Conservation (phyloP, 2,888 invertebrate genomes). For the Acronicta alni region DNA sequence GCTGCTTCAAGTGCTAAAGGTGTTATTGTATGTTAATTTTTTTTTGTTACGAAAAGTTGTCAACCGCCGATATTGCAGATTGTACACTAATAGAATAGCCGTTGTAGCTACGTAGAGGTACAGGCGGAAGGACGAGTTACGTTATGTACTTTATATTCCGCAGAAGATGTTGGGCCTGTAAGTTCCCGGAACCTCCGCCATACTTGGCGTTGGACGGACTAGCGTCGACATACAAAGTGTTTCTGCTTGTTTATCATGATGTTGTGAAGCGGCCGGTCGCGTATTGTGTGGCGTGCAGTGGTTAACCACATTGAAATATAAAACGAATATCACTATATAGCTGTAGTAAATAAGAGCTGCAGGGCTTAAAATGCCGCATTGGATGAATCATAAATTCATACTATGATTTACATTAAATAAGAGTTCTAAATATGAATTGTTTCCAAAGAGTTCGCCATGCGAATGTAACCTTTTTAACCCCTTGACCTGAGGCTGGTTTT, state of each 20-base stretch:
- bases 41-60: no score
- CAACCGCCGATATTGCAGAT: no score
- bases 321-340: slow-evolving; percentile 2
- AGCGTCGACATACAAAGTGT: slow-evolving; percentile 63
- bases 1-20: no score
- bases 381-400: no score
- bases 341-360: neutral
- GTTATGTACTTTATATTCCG: slow-evolving; percentile 79
- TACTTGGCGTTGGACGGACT: slow-evolving; percentile 62
- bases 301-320: slow-evolving; percentile 20
- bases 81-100: slow-evolving; percentile 19
- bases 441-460: no score
- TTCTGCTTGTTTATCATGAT: slow-evolving; percentile 55
- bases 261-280: slow-evolving; percentile 33
- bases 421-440: no score
- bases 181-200: slow-evolving; percentile 78
- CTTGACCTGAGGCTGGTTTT: no score
- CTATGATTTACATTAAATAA: no score
- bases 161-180: slow-evolving; percentile 64
- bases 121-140: slow-evolving; percentile 74
- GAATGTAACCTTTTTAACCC: no score
- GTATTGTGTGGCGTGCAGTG: slow-evolving; percentile 13
- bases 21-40: no score
- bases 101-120: slow-evolving; percentile 32
- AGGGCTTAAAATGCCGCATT: no score